Conservation (phyloP, 2,888 invertebrate genomes). For the Limnephilus auricula region DNA sequence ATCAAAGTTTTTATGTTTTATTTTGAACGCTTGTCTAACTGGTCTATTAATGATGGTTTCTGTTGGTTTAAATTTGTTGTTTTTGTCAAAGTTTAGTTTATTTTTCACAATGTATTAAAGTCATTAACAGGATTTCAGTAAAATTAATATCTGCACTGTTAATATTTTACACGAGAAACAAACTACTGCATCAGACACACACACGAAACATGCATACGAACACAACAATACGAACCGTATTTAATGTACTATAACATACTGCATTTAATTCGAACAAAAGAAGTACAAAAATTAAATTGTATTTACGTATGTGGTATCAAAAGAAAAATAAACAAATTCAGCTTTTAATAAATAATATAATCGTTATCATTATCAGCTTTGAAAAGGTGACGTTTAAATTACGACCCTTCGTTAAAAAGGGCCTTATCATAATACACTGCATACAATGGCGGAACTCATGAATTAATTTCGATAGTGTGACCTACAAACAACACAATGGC, state of each 20-base stretch:
- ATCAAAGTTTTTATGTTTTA: no score
- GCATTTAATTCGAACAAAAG: neutral
- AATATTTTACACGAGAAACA: neutral
- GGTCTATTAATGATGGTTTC: no score
- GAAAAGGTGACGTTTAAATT: neutral
- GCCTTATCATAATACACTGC: constrained; percentile 2
- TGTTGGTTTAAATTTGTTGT: no score
- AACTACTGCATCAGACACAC: no score
- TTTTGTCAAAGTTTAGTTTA: no score
- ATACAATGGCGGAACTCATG: neutral
- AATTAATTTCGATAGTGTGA: neutral
- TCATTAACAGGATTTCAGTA: no score
- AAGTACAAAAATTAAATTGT: neutral
- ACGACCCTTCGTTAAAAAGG: neutral
- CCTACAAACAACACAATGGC: neutral
- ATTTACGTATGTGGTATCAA: neutral
- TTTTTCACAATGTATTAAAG: no score
- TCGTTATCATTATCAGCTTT: neutral
- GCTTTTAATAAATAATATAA: neutral
- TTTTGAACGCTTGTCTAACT: no score
- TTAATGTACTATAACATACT: no score
- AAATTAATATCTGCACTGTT: no score
- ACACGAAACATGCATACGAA: no score
- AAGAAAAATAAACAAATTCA: neutral
- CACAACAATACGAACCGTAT: no score